Base-by-base conservation (phyloP, 2,888 invertebrate species). In the Parnassius glacialis region DNA sequence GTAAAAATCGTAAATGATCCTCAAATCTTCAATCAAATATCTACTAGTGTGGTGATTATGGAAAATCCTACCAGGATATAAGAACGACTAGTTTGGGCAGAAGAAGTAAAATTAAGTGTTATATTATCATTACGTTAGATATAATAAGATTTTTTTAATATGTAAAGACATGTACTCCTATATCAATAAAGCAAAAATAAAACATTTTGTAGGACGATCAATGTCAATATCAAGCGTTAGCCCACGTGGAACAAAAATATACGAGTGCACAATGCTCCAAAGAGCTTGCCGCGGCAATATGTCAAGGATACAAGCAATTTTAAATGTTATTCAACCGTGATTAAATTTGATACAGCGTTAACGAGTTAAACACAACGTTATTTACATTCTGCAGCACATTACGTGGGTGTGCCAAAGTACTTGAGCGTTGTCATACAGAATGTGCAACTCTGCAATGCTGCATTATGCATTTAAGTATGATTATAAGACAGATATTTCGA, bases 401-500 rank as follows among this genome's bases (percentile, higher is more conserved):
- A 52, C 53, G 57, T 57, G 62, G 57, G 57, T 62, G 57, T 53
- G 62, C 62, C 62, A 53, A 53, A 48, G 20, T 48, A 57, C 53
- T 57, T 57, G 47, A 57, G 25, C 54, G 57, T 58, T 53, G 62
- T 57, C 57, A 54, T 41, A 58, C 42, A 57, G 52, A 52, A 61
- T 61, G 52, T 43, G 61, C 61, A 57, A 61, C 57, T 47, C 47
- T 61, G 61, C 52, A 56, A 25, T 42, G 7, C 42, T 9, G n/a
- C 51, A 56, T 61, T 61, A 67, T 67, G 67, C 65, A 62, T 67
- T 64, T 57, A 51, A 48, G 59, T 61, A 60, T 65, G 52, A 58
- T 52, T 57, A 41, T 47, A 9, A 52, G 64, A 52, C 60, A 62
- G 62, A 48, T 66, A 68, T 65, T 65, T 58, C 47, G 57, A 50